Base-by-base conservation (phyloP, 2,888 invertebrate genomes). In the Acleris cristana region DNA sequence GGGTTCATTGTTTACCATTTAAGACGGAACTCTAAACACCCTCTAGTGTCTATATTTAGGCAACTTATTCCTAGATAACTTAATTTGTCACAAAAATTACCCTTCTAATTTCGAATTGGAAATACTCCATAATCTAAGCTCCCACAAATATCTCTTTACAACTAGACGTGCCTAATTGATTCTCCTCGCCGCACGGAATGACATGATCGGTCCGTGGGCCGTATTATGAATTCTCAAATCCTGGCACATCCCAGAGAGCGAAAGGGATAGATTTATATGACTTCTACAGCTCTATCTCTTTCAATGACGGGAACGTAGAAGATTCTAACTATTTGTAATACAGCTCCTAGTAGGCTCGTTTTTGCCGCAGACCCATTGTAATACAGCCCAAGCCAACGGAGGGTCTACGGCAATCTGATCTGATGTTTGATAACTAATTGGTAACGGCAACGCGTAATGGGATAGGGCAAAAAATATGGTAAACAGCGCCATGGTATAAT, bases 341-440 rank as follows among this genome's bases (percentile, higher is more conserved):
- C 14, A 14, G 45, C 23, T n/a, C 26, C 26, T 23, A 40, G 44
- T 19, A 5, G 56, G 45, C 53, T 40, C 63, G 48, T 68, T 67
- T 66, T 66, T 66, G 44, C 51, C 30, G 14, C 56, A 18, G 40
- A 51, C 73, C 79, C 71, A 81, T 84, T 83, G 83, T 86, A 81
- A 83, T 83, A 84, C 82, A 87, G 84, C 77, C 73, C 75, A 79
- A 73, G 77, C 72, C 75, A 57, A 70, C 19, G 56, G 40, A 64
- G 67, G 63, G 69, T 55, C 69, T 64, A 66, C 65, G 66, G 70
- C 74, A 76, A 87, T 87, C 86, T 84, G 87, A 89, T 88, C 82
- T 80, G 78, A 80, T 78, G 74, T 72, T 69, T 73, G 83, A 86
- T 87, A 87, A 81, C 82, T 87, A 89, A 89, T 88, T 84, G 84